phyloP scores from a whole-genome alignment of 2,888 invertebrate species.

The Cantharis lateralis region DNA sequence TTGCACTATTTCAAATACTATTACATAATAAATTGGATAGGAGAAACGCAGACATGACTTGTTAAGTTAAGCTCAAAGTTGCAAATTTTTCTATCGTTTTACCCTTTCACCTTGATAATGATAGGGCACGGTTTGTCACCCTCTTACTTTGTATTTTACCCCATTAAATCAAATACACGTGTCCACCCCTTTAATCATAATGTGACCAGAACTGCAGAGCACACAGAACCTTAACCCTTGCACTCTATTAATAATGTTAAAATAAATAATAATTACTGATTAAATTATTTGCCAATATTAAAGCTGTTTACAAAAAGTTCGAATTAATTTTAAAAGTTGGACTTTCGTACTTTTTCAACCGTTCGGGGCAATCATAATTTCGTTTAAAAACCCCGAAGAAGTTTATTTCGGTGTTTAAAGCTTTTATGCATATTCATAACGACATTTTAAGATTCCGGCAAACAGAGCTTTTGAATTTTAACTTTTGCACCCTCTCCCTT shows the following conservation, averaged over 20 bases:
- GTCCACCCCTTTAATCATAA: slow-evolving; percentile 22
- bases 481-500: not conserved
- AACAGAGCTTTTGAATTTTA: not conserved
- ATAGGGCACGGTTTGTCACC: slow-evolving; percentile 26
- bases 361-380: not conserved
- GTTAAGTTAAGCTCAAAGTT: not conserved
- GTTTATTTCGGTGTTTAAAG: not conserved
- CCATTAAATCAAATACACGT: slow-evolving; percentile 26
- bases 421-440: not conserved
- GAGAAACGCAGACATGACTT: not conserved
- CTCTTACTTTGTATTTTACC: slow-evolving; percentile 27
- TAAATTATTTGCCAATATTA: not conserved
- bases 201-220: not conserved
- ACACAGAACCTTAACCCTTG: not conserved
- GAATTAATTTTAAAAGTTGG: not conserved
- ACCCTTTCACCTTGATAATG: slow-evolving; percentile 24
- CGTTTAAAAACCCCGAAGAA: not conserved
- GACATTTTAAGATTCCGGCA: not conserved
- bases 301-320: not conserved
- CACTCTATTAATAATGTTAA: not conserved
- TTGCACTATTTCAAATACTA: not conserved
- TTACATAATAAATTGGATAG: not conserved
- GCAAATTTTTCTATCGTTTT: slow-evolving; percentile 1
- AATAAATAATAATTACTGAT: not conserved
- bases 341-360: not conserved